These are phyloP conservation scores for Lepidocyrtinus sp. DNA, from an alignment of 2,888 invertebrate species.

Conservation along the genomic window DNA sequence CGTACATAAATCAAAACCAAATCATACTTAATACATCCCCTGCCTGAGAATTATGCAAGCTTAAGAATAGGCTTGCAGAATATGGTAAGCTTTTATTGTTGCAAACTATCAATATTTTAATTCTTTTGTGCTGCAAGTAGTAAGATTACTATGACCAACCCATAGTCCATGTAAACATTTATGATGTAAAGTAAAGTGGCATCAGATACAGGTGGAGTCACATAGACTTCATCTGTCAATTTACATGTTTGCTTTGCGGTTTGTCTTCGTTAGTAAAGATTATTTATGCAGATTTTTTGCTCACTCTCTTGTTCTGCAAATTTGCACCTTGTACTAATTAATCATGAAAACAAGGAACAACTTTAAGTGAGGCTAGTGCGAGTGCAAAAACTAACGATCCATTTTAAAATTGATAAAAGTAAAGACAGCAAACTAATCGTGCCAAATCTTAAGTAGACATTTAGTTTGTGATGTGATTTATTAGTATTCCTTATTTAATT, in stretches of 20 bases:
- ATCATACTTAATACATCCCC: too few relatives aligned
- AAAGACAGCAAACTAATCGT: too few relatives aligned
- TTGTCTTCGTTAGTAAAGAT: not conserved
- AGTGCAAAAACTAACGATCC: too few relatives aligned
- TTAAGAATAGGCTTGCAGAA: not conserved
- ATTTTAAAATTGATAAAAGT: too few relatives aligned
- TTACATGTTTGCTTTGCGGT: not conserved
- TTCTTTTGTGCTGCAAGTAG: too few relatives aligned
- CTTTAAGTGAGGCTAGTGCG: too few relatives aligned
- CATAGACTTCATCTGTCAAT: not conserved
- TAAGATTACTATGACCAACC: too few relatives aligned
- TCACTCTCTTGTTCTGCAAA: not conserved
- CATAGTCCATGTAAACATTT: too few relatives aligned
- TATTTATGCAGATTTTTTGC: not conserved
- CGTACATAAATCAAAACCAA: not conserved
- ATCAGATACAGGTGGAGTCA: not conserved
- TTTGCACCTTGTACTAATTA: not conserved
- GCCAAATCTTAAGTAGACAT: too few relatives aligned
- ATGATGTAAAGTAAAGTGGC: too few relatives aligned
- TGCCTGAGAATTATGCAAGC: not conserved
- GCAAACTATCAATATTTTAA: not conserved
- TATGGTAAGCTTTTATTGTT: not conserved
- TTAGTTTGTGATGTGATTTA: too few relatives aligned
- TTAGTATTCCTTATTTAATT: too few relatives aligned
- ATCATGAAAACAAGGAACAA: not conserved